Conservation (phyloP, 2,888 invertebrate species). For the Sacculina carcini region DNA sequence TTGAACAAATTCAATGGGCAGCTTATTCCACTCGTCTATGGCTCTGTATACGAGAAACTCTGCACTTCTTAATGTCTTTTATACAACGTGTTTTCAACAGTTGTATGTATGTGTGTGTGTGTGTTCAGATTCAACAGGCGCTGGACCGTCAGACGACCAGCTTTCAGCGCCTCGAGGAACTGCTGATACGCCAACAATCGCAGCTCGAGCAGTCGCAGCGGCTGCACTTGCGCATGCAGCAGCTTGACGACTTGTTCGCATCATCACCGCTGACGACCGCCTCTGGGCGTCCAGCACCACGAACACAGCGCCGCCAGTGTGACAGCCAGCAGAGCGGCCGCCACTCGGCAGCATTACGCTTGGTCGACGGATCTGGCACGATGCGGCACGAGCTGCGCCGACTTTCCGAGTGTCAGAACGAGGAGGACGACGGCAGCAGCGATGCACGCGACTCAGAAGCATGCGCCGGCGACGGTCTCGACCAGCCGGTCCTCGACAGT, state of each 20-base stretch:
- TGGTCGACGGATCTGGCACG: background rate
- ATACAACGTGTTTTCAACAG: too few species aligned
- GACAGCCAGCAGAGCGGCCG: background rate
- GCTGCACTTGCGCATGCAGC: slow-evolving; percentile 61
- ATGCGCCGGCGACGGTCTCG: too few species aligned
- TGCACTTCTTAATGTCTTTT: too few species aligned
- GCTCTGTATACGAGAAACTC: too few species aligned
- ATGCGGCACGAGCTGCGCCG: too few species aligned
- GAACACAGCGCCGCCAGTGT: slow-evolving; percentile 6
- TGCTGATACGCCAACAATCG: slow-evolving; percentile 26
- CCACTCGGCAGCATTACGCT: background rate
- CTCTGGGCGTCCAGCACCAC: slow-evolving; percentile 34
- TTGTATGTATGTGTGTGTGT: background rate
- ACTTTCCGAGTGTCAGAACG: too few species aligned
- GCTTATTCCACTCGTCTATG: too few species aligned
- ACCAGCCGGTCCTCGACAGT: too few species aligned
- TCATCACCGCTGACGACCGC: slow-evolving; percentile 52
- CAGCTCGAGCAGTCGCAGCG: slow-evolving; percentile 20
- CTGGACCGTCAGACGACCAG: background rate
- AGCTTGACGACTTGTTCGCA: slow-evolving; percentile 65
- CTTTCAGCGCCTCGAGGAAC: slow-evolving; percentile 38
- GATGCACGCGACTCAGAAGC: too few species aligned
- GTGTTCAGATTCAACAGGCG: background rate
- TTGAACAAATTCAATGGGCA: too few species aligned
- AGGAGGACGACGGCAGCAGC: too few species aligned